Evolutionary conservation across 1,140 invertebrate species (phyloP).

Genomic region (Philopotamus ludificatus): DNA sequence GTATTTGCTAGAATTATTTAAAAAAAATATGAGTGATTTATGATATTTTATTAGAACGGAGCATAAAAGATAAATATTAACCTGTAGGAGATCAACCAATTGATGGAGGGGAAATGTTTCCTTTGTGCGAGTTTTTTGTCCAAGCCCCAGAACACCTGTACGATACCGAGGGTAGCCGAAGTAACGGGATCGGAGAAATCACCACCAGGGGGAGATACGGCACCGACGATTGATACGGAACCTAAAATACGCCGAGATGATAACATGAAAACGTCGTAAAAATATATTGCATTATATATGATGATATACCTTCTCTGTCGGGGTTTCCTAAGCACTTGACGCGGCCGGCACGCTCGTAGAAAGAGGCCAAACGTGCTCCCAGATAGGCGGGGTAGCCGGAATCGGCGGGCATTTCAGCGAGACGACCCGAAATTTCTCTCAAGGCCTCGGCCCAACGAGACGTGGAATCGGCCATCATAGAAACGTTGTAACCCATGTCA

Average conservation of each 20-base stretch:
- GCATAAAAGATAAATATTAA: conserved; percentile 41
- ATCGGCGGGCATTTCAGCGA: conserved; percentile 99
- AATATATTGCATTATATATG: background rate
- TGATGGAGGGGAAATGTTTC: conserved; percentile 99
- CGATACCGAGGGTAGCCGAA: conserved; percentile 97
- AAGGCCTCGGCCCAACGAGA: conserved; percentile 99
- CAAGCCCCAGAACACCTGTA: conserved; percentile 99
- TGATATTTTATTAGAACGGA: background rate
- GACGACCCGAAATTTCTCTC: conserved; percentile 99
- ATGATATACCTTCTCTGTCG: conserved; percentile 81
- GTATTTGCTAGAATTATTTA: conserved; percentile 82
- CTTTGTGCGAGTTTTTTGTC: conserved; percentile 99
- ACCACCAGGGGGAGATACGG: conserved; percentile 99
- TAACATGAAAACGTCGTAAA: background rate
- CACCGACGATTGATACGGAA: conserved; percentile 98
- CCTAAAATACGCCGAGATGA: conserved; percentile 52
- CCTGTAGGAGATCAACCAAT: conserved; percentile 99
- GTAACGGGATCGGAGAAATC: conserved; percentile 99
- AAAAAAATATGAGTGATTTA: conserved; percentile 2
- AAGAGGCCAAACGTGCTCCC: conserved; percentile 95
- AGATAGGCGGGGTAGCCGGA: conserved; percentile 99
- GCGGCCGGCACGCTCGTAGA: conserved; percentile 98
- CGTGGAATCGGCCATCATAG: conserved; percentile 99
- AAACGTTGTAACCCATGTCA: conserved; percentile 99
- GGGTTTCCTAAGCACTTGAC: conserved; percentile 98